Percentiles rank a stretch among this genome's conserved stretches.
Conservation (phyloP, 2,888 invertebrate species). For the Drosophila subquinaria region DNA sequence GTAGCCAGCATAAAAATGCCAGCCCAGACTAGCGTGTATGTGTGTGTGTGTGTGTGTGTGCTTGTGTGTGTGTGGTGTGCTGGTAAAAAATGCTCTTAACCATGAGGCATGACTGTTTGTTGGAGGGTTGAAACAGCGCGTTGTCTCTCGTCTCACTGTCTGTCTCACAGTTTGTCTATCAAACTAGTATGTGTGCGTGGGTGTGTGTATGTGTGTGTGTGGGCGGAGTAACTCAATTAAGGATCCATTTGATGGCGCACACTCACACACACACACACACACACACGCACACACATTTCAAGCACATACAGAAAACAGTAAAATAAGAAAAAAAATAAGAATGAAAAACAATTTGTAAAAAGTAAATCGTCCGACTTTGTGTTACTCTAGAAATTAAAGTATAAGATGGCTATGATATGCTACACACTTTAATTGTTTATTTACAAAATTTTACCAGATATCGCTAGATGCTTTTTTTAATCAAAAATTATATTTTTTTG, state of each 20-base stretch:
- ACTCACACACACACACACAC: conserved; percentile 63
- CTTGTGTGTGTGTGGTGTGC: conserved; percentile 28
- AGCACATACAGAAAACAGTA: conserved; percentile 36
- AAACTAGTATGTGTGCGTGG: conserved; percentile 37
- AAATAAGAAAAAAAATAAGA: conserved; percentile 28
- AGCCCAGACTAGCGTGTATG: conserved; percentile 42
- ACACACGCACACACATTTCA: conserved; percentile 18
- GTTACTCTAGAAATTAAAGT: conserved; percentile 19
- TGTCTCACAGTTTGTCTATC: conserved; percentile 56
- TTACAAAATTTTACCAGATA: not conserved
- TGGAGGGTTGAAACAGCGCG: conserved; percentile 72
- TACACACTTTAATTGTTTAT: not conserved
- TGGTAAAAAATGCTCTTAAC: conserved; percentile 77
- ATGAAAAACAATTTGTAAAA: conserved; percentile 35
- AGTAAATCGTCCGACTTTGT: conserved; percentile 8
- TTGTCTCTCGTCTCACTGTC: conserved; percentile 51
- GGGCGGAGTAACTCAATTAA: conserved; percentile 86
- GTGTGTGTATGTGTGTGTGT: conserved; percentile 59
- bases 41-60: conserved; percentile 25
- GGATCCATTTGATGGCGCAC: conserved; percentile 86
- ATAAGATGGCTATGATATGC: not conserved
- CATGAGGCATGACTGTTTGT: conserved; percentile 61
- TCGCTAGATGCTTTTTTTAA: no score
- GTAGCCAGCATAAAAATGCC: conserved; percentile 74
- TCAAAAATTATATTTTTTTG: not conserved